Conservation (phyloP, 2,797 vertebrate species). For the Scyliorhinus canicula region DNA sequence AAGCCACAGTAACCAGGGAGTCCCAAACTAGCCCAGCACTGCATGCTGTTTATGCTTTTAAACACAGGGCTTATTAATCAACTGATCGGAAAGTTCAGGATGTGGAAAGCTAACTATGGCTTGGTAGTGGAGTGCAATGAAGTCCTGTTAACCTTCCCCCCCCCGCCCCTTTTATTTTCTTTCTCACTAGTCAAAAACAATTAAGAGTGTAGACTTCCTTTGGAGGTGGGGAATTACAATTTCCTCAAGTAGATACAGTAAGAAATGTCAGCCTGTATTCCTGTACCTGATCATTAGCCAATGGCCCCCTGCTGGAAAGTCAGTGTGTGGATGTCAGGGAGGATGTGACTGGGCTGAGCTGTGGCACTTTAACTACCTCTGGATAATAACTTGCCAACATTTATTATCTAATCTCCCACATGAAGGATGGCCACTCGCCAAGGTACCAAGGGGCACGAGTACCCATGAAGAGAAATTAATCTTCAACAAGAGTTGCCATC, state of each 20-base stretch:
- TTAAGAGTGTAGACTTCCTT: background rate
- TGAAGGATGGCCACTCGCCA: background rate
- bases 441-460: background rate
- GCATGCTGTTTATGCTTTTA: background rate
- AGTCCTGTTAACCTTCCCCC: background rate
- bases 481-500: background rate
- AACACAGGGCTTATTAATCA: background rate
- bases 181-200: background rate
- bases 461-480: background rate
- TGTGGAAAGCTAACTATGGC: background rate
- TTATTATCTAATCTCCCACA: background rate
- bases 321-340: background rate
- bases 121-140: background rate
- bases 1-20: background rate
- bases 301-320: background rate
- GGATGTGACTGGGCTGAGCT: background rate
- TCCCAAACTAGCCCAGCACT: background rate
- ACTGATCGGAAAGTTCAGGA: background rate
- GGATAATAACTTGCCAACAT: background rate
- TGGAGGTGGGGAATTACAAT: background rate
- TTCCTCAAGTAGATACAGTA: background rate
- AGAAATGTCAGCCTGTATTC: background rate
- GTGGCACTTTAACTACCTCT: background rate
- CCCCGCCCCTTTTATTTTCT: background rate
- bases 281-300: background rate